Conservation (phyloP, 2,113 vertebrate species). For the Chionomys nivalis region DNA sequence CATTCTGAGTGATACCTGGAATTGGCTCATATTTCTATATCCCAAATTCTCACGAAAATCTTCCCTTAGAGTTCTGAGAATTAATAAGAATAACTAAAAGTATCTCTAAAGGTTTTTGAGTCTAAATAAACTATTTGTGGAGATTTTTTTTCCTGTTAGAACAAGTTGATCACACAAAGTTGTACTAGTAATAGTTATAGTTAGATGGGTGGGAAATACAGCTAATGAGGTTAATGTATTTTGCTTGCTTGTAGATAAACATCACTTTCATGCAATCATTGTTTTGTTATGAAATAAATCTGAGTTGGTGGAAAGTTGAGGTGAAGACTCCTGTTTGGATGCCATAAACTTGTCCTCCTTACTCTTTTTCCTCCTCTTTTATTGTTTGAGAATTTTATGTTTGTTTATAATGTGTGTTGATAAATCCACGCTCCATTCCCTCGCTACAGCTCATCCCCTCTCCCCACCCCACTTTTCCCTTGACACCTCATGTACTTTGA, state of each 20-base stretch:
- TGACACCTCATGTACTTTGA: not conserved
- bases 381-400: not conserved
- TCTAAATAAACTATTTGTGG: constrained; percentile 12
- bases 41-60: not conserved
- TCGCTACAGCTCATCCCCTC: too few relatives aligned
- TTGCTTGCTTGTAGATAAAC: not conserved
- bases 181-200: not conserved
- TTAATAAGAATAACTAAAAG: constrained; percentile 18
- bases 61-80: constrained; percentile 13
- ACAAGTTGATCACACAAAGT: not conserved
- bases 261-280: not conserved
- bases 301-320: constrained; percentile 38
- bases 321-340: not conserved
- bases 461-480: not conserved
- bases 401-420: not conserved
- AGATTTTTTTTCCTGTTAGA: not conserved
- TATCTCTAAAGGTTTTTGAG: not conserved
- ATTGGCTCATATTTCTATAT: not conserved
- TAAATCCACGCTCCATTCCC: not conserved
- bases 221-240: not conserved
- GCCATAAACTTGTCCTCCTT: not conserved
- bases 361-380: not conserved
- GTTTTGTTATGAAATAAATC: constrained; percentile 32
- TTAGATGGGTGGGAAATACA: not conserved
- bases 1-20: not conserved